These are phyloP conservation scores for Ptychodera flava DNA, from an alignment of 35 echinoderm and acorn worm species.

Conservation along the genomic window DNA sequence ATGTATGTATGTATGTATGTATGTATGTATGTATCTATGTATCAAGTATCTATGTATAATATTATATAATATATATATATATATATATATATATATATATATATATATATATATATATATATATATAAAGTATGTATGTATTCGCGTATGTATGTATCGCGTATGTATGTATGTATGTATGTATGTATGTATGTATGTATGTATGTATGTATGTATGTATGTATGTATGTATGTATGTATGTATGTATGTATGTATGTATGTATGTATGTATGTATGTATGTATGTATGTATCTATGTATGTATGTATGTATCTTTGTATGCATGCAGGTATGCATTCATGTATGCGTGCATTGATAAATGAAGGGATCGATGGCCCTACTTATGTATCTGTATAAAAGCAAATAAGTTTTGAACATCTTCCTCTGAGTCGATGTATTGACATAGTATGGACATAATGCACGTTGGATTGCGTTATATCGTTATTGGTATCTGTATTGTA, in stretches of 20 bases:
- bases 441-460: too few relatives aligned
- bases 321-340: background rate
- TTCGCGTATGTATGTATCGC: background rate
- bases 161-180: background rate
- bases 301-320: background rate
- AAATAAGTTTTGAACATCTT: too few relatives aligned
- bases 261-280: conserved; percentile 2
- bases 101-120: background rate
- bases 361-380: too few relatives aligned
- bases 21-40: background rate
- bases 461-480: too few relatives aligned
- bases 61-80: background rate
- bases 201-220: conserved; percentile 2
- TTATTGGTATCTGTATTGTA: too few relatives aligned
- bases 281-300: background rate
- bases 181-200: conserved; percentile 2
- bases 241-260: conserved; percentile 2
- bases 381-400: too few relatives aligned
- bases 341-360: too few relatives aligned
- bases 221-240: background rate
- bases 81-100: background rate
- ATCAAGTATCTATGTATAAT: background rate
- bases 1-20: background rate
- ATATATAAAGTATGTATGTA: background rate
- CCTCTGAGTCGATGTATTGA: too few relatives aligned